Evolutionary conservation across 2,888 invertebrate genomes (phyloP).

Genomic region (Palloptera scutellata): DNA sequence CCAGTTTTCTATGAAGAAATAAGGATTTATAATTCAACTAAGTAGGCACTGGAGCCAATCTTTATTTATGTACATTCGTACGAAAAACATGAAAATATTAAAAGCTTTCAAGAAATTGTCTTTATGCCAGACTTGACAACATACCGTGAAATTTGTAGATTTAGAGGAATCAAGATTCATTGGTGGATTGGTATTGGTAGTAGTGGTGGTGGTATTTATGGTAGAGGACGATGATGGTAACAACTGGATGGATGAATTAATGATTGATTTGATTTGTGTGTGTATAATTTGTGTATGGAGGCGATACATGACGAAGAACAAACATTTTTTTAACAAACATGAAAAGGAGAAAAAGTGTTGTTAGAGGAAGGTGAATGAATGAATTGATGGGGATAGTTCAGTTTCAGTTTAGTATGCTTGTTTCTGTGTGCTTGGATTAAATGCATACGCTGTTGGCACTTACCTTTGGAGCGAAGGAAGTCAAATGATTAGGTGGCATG

Average conservation of each 20-base stretch:
- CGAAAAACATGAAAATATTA: neutral
- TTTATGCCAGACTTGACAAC: conserved; percentile 33
- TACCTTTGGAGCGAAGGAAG: conserved; percentile 91
- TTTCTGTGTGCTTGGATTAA: no score
- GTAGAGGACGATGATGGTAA: conserved; percentile 44
- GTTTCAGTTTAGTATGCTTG: no score
- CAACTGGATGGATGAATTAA: conserved; percentile 41
- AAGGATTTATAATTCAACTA: conserved; percentile 5
- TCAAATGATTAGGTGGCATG: conserved; percentile 85
- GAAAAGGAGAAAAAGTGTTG: conserved; percentile 42
- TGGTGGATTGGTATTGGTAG: conserved; percentile 41
- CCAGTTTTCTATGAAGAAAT: conserved; percentile 80
- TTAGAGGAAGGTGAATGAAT: conserved; percentile 24
- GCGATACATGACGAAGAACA: conserved; percentile 33
- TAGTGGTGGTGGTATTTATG: conserved; percentile 41
- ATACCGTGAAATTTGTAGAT: conserved; percentile 47
- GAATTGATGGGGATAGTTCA: neutral
- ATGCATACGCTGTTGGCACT: conserved; percentile 44
- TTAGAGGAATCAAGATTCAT: conserved; percentile 50
- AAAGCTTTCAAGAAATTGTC: conserved; percentile 4
- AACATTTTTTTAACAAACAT: conserved; percentile 42
- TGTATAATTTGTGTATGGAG: conserved; percentile 32
- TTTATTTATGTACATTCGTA: neutral
- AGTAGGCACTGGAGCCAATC: no score
- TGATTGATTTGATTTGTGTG: conserved; percentile 31